Base-by-base conservation (phyloP, 2,113 vertebrate genomes). In the Podarcis raffonei region DNA sequence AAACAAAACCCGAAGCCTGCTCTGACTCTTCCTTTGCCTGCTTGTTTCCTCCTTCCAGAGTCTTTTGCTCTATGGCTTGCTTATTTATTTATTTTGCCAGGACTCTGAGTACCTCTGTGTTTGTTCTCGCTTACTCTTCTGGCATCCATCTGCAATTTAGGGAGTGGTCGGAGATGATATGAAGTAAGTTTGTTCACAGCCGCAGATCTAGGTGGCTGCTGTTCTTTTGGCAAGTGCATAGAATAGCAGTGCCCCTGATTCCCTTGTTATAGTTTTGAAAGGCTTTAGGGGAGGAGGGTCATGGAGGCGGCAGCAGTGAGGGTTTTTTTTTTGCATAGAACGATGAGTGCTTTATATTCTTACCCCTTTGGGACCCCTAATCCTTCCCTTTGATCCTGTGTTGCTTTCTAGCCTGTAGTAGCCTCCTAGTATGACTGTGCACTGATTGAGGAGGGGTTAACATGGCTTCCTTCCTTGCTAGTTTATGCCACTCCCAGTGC, bases 111-210 rank as follows among this genome's bases (percentile, higher is more conserved):
- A 48, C 48, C 81, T 66, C 79, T 25, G 11, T 27, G 12, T 35
- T 39, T 37, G 23, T 65, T 57, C 15, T 69, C 35, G 7, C 16
- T 16, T 4, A 22, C 76, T 65, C 35, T 15, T 23, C 12, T 4
- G 65, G 42, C 2, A 0, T 35, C 5, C 1, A 6, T 66, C 0
- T 4, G 80, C 80, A 65, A 48, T 71, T 83, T 84, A 90, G 81
- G 89, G 89, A 87, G 89, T 90, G 80, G 89, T 83, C 74, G 62
- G 66, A 69, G 80, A 59, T 59, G 72, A 74, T 48, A 74, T 77
- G 48, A 69, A 90, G 42, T 53, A 82, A 82, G 79, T 83, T 84
- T 71, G 65, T 66, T 77, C 48, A 15, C 66, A 71, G 80, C 42
- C 71, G 65, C 81, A 78, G 37, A 78, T 77, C 81, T 39, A 69